Evolutionary conservation across 2,888 invertebrate species (phyloP).

Genomic region (Pedicia rivosa): DNA sequence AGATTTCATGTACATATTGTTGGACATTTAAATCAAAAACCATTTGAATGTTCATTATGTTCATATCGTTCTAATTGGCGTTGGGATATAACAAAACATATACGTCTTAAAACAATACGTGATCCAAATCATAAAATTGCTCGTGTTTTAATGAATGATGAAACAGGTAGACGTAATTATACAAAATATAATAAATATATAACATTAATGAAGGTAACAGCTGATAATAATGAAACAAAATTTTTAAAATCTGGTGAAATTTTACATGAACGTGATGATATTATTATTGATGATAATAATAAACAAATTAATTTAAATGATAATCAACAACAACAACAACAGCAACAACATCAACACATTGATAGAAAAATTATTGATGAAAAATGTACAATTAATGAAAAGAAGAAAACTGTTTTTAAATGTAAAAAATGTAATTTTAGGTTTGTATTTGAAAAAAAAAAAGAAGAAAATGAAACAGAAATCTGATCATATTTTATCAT

Average conservation of each 20-base stretch:
- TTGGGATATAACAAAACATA: constrained; percentile 94
- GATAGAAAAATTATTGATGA: not conserved
- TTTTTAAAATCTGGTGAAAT: constrained; percentile 31
- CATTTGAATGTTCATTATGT: constrained; percentile 89
- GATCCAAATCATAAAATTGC: constrained; percentile 68
- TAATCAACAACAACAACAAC: constrained; percentile 3
- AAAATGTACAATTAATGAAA: constrained; percentile 12
- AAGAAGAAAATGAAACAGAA: no score
- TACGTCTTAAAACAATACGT: constrained; percentile 72
- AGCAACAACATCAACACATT: not conserved
- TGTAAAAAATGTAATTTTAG: constrained; percentile 82
- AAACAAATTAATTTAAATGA: constrained; percentile 18
- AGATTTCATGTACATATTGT: constrained; percentile 89
- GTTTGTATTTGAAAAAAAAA: constrained; percentile 33
- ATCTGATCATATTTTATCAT: no score
- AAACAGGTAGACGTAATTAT: constrained; percentile 79
- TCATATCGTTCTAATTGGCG: constrained; percentile 91
- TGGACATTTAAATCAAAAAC: constrained; percentile 81
- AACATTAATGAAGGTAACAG: constrained; percentile 48
- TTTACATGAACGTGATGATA: constrained; percentile 31
- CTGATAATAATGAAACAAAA: constrained; percentile 32
- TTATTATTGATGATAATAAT: constrained; percentile 34
- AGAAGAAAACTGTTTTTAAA: constrained; percentile 67
- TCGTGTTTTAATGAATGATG: constrained; percentile 79
- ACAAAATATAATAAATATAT: constrained; percentile 86